phyloP scores from a whole-genome alignment of 1,140 invertebrate genomes.

The Cepaea nemoralis region DNA sequence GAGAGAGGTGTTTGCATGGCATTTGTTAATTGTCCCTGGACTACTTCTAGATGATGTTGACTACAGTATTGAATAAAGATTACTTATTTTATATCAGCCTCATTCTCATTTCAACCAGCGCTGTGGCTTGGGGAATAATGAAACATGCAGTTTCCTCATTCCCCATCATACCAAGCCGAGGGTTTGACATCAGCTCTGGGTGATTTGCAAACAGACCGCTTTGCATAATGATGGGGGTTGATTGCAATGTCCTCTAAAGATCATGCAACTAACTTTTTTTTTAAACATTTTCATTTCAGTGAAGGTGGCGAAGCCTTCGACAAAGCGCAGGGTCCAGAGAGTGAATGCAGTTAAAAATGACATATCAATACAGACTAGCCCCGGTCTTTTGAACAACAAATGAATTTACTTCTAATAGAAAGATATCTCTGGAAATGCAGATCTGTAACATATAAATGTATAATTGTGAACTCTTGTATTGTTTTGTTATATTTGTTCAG shows the following conservation, averaged over 20 bases:
- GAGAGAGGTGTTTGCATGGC: no score
- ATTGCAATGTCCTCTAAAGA: neutral
- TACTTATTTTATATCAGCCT: no score
- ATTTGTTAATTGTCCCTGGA: no score
- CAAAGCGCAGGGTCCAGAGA: conserved; percentile 8
- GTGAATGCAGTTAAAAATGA: neutral
- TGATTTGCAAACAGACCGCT: no score
- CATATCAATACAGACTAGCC: conserved; percentile 41
- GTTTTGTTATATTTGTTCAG: no score
- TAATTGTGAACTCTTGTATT: no score
- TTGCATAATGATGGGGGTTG: neutral
- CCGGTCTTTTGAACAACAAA: conserved; percentile 43
- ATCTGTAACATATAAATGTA: neutral
- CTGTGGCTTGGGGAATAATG: neutral
- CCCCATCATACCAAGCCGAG: no score
- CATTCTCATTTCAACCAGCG: no score
- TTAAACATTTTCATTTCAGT: neutral
- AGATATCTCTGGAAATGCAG: neutral
- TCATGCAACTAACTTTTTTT: neutral
- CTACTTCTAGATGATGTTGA: no score
- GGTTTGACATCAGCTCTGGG: no score
- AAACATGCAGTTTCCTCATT: neutral
- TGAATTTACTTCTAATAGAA: conserved; percentile 5
- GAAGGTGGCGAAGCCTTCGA: neutral
- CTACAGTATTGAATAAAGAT: no score